Percentiles rank a stretch among this genome's conserved stretches.
Evolutionary conservation across 2,888 invertebrate genomes (phyloP).

Genomic region (Carabus problematicus): DNA sequence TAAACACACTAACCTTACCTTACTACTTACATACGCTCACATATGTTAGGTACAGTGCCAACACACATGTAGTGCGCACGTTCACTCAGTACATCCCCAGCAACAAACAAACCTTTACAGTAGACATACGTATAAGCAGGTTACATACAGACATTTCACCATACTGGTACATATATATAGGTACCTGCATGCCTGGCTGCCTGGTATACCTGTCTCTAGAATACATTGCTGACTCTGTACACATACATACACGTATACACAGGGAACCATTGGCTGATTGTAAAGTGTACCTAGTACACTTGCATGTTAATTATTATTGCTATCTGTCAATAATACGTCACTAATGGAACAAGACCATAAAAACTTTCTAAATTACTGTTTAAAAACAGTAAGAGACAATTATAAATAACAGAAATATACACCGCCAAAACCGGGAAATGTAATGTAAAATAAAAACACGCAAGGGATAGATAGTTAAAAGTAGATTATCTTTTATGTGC

Average conservation of each 20-base stretch:
- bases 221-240: background rate
- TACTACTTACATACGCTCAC: conserved; percentile 58
- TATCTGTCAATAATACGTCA: too few relatives aligned
- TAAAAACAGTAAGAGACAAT: too few relatives aligned
- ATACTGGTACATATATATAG: background rate
- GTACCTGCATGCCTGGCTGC: background rate
- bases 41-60: conserved; percentile 60
- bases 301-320: too few relatives aligned
- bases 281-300: too few relatives aligned
- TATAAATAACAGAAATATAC: too few relatives aligned
- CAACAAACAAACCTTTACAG: conserved; percentile 20
- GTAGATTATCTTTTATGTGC: background rate
- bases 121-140: too few relatives aligned
- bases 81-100: conserved; percentile 56
- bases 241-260: too few relatives aligned
- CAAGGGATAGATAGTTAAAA: background rate
- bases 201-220: background rate
- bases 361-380: too few relatives aligned
- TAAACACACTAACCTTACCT: conserved; percentile 56
- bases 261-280: background rate
- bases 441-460: too few relatives aligned
- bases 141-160: background rate
- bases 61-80: conserved; percentile 58
- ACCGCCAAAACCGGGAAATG: too few relatives aligned
- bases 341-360: too few relatives aligned